phyloP scores from a whole-genome alignment of 2,113 vertebrate genomes.

The Eurystomus gularis region DNA sequence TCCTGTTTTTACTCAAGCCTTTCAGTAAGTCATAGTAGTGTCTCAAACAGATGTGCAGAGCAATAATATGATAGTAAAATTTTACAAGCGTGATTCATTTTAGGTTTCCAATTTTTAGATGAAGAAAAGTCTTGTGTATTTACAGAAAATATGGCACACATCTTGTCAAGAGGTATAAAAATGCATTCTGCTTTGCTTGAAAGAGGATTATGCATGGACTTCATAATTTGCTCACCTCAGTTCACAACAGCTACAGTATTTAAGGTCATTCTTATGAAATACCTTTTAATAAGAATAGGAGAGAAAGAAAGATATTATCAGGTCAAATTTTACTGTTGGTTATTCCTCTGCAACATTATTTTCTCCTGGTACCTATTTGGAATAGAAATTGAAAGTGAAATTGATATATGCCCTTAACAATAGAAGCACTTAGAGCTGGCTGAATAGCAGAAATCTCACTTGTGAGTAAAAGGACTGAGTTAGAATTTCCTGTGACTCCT shows the following conservation, averaged over 20 bases:
- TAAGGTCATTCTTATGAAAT: neutral
- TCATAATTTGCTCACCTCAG: neutral
- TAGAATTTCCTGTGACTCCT: slow-evolving; percentile 1
- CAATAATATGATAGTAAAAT: slow-evolving; percentile 41
- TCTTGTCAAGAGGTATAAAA: slow-evolving; percentile 17
- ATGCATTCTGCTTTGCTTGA: neutral
- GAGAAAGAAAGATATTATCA: neutral
- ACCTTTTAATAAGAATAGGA: neutral
- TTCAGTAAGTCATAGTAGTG: slow-evolving; percentile 14
- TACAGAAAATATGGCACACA: slow-evolving; percentile 26
- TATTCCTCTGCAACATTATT: slow-evolving; percentile 16
- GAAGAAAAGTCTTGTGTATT: slow-evolving; percentile 30
- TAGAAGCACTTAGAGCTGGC: neutral
- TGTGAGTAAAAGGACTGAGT: slow-evolving; percentile 4
- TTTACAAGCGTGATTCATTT: slow-evolving; percentile 50
- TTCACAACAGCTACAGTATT: neutral
- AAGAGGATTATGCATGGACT: neutral
- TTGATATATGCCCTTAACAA: slow-evolving; percentile 21
- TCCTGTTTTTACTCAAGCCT: slow-evolving; percentile 48
- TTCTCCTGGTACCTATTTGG: neutral
- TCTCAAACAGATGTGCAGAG: slow-evolving; percentile 44
- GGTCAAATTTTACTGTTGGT: neutral
- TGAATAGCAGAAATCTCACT: slow-evolving; percentile 24
- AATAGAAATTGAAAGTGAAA: slow-evolving; percentile 32
- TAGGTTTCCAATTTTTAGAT: slow-evolving; percentile 20